phyloP scores from a whole-genome alignment of 2,113 vertebrate genomes.

The Eurystomus gularis region DNA sequence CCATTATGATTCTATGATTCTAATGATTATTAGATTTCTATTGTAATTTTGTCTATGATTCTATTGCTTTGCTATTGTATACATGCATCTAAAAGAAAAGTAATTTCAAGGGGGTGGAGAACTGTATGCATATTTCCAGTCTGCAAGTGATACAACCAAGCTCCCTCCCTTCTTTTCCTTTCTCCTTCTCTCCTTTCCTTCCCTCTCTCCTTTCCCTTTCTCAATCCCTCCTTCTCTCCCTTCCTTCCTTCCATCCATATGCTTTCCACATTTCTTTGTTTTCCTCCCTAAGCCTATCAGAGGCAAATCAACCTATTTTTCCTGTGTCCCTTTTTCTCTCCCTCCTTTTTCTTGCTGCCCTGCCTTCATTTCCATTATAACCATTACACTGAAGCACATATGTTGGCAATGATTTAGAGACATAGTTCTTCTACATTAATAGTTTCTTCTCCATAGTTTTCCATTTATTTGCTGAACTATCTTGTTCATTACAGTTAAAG shows the following conservation, averaged over 20 bases:
- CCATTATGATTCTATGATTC: too few species aligned
- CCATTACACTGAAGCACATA: not conserved
- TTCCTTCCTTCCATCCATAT: too few species aligned
- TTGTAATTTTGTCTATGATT: not conserved
- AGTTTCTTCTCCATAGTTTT: not conserved
- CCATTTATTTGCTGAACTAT: not conserved
- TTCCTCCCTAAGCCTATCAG: too few species aligned
- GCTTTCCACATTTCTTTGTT: too few species aligned
- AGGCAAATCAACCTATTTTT: too few species aligned
- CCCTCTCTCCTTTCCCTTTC: too few species aligned
- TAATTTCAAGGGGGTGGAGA: not conserved
- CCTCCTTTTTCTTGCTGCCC: too few species aligned
- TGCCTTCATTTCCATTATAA: not conserved
- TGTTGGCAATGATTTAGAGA: not conserved
- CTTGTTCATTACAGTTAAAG: not conserved
- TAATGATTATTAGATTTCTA: not conserved
- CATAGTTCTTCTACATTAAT: not conserved
- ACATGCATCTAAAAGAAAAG: not conserved
- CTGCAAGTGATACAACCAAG: not conserved
- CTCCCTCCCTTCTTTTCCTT: not conserved
- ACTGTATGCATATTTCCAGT: not conserved
- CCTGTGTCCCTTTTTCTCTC: too few species aligned
- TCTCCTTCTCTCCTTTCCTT: too few species aligned
- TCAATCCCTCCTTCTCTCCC: too few species aligned
- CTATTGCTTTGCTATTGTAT: not conserved